Evolutionary conservation across 2,797 vertebrate species (phyloP), one percentile per base, ranked within the genome.

Genomic region (Rhynchotus rufescens): DNA sequence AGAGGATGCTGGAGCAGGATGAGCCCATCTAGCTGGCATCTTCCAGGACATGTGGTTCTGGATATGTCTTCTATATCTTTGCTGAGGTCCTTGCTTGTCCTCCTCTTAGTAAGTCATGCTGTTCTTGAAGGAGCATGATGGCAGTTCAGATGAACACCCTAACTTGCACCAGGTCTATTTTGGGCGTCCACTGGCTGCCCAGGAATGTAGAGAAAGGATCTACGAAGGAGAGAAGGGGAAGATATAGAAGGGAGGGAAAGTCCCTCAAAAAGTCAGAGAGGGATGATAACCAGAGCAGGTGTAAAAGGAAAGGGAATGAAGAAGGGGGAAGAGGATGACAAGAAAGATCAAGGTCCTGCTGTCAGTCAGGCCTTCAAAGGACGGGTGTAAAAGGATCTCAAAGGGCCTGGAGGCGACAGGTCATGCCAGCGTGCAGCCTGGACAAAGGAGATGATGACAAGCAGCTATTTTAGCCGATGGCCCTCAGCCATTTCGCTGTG

Each of bases 401-500:
- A 74, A 71, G 80, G 38, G 72, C 90, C 30, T 0, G 1, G 36
- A 66, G 80, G 56, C 32, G 61, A 38, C 62, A 84, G 64, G 57
- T 89, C 71, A 49, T 90, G 82, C 90, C 80, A 89, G 69, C 73
- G 34, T 2, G 6, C 80, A 84, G 80, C 60, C 84, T 2, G 51
- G 91, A 93, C 95, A 97, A 97, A 97, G 81, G 94, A 97, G 92
- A 96, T 91, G 90, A 92, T 96, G 96, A 97, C 94, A 96, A 95
- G 94, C 49, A 93, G 86, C 52, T 95, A 95, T 97, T 96, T 96
- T 74, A 92, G 90, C 88, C 49, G 68, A 73, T 96, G 95, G 90
- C 83, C 68, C 44, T 60, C 57, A 93, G 92, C 94, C 94, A 94
- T 87, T 56, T 60, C 5, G 44, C 81, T 49, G 54, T 23, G 57